Base-by-base conservation (phyloP, 2,888 invertebrate species). In the Sphecodes monilicornis region DNA sequence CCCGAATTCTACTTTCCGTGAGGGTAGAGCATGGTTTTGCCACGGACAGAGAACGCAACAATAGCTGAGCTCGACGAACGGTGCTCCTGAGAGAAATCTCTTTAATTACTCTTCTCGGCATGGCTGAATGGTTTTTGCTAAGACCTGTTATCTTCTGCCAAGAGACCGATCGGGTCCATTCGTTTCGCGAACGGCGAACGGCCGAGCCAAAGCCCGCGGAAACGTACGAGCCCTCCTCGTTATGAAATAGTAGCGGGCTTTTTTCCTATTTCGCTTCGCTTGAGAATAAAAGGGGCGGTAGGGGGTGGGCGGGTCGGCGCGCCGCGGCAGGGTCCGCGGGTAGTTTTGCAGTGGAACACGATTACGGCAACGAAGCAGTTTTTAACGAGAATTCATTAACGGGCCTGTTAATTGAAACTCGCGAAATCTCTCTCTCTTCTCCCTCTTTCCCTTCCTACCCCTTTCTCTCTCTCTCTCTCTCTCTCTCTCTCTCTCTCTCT, bases 91-190 rank as follows among this genome's bases (percentile, higher is more conserved):
- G 86, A 76, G 86, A 80, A 86, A 86, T 86, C 86, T 82, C 82
- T 80, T 86, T 86, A 86, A 86, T 86, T 86, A 86, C 86, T 80
- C 86, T 86, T 77, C 86, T 72, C 16, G 60, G n/a, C 86, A 41
- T 73, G 39, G 66, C 64, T 36, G 70, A 74, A 78, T 81, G 72
- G 78, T 78, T 85, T 85, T 82, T 82, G 57, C 70, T 76, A 71
- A 72, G 76, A 60, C 75, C 50, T 36, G 71, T 79, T 86, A 86
- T 86, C 82, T 86, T 66, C 75, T 26, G 41, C 77, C 78, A 57
- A 69, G 68, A 74, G 78, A 86, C 57, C 82, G 82, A 85, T 86
- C 79, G 86, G 78, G 82, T 78, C 78, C 72, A 79, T 85, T 86
- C 78, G 78, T 79, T 82, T 57, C 54, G 76, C 66, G 66, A 78